Base-by-base conservation (phyloP, 2,888 invertebrate species). In the Entomobrya multifasciata region DNA sequence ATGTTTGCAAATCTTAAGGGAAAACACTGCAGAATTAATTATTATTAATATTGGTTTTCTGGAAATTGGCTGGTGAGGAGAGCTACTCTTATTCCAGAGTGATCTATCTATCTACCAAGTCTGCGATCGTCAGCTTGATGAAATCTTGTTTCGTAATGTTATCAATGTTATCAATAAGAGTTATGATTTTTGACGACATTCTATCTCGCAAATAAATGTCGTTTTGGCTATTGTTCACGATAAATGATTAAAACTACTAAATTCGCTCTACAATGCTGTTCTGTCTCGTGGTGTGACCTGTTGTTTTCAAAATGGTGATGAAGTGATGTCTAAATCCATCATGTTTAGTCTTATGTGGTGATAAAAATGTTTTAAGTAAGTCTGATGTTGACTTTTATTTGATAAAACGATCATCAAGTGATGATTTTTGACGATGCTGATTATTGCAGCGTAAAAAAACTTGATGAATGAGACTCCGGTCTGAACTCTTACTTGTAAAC, bases 371-470 rank as follows among this genome's bases (percentile, higher is more conserved):
- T 3, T 49, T 8, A 49, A 65, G 17, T 62, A 36, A 41, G n/a
- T n/a, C 41, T n/a, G 13, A 49, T n/a, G 0, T 41, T 41, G 17
- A 36, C 65, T 65, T n/a, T 77, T n/a, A 77, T 77, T 77, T 20
- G 77, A 77, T 77, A 41, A 78, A 78, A 70, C 41, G 41, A 47
- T n/a, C 47, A 36, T 78, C n/a, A n/a, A n/a, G n/a, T n/a, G n/a
- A n/a, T n/a, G 4, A 8, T 36, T 36, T 36, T 36, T 36, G 47
- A 17, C 13, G 17, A 44, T 20, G 22, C 6, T 27, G 15, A 27
- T 25, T 22, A 27, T 70, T 44, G 17, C 20, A 67, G 36, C 17
- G 65, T 17, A 57, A 41, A 60, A 17, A 52, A 49, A n/a, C 4
- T 47, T 78, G 77, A 78, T 78, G 60, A 62, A 78, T 57, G 78